These are phyloP conservation scores for Hetaerina titia DNA, from an alignment of 2,888 invertebrate genomes.

Conservation along the genomic window DNA sequence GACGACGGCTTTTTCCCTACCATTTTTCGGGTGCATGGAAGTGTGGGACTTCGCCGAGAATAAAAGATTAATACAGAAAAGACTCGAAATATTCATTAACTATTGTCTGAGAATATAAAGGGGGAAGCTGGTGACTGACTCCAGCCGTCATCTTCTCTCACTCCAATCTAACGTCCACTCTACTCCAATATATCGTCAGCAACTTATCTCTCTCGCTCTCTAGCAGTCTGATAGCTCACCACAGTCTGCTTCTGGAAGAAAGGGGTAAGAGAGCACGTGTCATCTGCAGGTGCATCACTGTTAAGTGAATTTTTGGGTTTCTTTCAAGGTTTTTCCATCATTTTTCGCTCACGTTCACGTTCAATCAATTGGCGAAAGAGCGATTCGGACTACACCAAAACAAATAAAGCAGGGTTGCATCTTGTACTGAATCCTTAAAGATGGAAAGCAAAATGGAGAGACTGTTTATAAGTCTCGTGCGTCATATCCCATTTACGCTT, in stretches of 20 bases:
- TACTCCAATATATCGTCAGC: too few species aligned
- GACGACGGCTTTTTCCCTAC: background rate
- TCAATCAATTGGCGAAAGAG: background rate
- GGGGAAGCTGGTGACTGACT: background rate
- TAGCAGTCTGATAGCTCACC: background rate
- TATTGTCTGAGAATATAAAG: background rate
- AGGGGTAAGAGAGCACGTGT: background rate
- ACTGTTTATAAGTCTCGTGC: background rate
- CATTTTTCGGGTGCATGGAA: background rate
- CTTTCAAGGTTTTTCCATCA: background rate
- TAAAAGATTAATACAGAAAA: background rate
- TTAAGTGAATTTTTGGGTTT: background rate
- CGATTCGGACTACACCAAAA: background rate
- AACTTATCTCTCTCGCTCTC: background rate
- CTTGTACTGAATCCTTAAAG: background rate
- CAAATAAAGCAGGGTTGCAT: background rate
- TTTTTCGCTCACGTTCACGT: background rate
- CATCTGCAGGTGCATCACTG: constrained; percentile 1
- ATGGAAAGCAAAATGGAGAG: background rate
- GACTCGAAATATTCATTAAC: background rate
- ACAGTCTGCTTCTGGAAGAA: background rate
- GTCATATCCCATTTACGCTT: too few species aligned
- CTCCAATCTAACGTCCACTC: background rate
- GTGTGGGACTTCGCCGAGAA: background rate
- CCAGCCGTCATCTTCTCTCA: background rate